phyloP scores from a whole-genome alignment of 92 coral and sea anemone species.

The Porites lobata region DNA sequence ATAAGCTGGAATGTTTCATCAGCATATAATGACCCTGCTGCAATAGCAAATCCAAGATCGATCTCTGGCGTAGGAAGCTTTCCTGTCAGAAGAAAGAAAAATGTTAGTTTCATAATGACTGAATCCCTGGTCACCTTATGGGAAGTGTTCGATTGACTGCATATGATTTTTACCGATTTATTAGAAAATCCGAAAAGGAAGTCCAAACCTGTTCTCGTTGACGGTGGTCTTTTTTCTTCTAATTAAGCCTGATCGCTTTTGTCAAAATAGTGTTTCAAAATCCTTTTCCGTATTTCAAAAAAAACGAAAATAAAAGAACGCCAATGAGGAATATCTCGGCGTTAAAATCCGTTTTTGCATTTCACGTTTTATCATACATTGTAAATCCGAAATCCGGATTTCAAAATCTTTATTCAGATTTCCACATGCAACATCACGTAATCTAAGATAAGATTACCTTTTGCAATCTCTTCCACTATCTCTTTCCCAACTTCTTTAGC shows the following conservation, averaged over 20 bases:
- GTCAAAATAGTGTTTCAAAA: no score
- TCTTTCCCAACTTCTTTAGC: conserved; percentile 66
- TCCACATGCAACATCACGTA: neutral
- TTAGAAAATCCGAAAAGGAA: no score
- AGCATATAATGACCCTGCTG: conserved; percentile 72
- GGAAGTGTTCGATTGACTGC: neutral
- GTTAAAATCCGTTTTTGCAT: no score
- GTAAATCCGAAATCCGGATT: neutral
- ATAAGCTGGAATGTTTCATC: conserved; percentile 66
- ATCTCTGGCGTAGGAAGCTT: conserved; percentile 59
- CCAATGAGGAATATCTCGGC: no score
- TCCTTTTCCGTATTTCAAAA: no score
- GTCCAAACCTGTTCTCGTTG: no score
- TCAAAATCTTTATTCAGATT: neutral
- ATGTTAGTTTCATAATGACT: neutral
- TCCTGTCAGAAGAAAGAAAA: neutral
- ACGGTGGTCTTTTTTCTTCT: no score
- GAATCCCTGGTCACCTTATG: neutral
- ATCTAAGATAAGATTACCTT: conserved; percentile 37
- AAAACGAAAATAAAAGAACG: no score
- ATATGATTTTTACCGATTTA: no score
- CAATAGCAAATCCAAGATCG: conserved; percentile 81
- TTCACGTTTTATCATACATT: no score
- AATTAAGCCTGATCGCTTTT: no score
- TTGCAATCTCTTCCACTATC: conserved; percentile 64